Percentiles rank a stretch among this genome's conserved stretches.
phyloP scores from a whole-genome alignment of 2,113 vertebrate species.

The Chaetops frenatus region DNA sequence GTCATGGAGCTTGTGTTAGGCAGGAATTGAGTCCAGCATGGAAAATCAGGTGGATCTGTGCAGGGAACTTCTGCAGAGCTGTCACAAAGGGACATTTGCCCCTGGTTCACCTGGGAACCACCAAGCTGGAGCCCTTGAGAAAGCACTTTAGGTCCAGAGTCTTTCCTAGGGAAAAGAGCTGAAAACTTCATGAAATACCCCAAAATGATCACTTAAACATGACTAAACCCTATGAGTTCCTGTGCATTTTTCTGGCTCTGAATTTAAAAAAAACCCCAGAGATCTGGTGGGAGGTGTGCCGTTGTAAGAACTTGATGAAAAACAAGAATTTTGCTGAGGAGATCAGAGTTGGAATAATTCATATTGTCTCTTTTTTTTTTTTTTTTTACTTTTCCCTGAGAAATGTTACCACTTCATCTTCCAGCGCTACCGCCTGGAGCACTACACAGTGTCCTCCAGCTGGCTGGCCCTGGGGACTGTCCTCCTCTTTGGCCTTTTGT shows the following conservation, averaged over 20 bases:
- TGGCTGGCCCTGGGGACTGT: slow-evolving; percentile 89
- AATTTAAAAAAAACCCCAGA: not conserved
- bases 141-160: not conserved
- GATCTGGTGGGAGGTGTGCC: not conserved
- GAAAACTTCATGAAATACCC: not conserved
- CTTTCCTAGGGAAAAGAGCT: not conserved
- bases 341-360: not conserved
- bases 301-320: not conserved
- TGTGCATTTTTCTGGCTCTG: not conserved
- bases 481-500: slow-evolving; percentile 83
- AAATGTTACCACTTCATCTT: slow-evolving; percentile 99
- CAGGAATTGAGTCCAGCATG: not conserved
- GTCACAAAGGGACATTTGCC: not conserved
- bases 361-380: not conserved
- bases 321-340: not conserved
- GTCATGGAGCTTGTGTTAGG: not conserved
- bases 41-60: not conserved
- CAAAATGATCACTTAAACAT: not conserved
- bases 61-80: not conserved
- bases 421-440: slow-evolving; percentile 92
- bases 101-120: not conserved
- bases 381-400: slow-evolving; percentile 63
- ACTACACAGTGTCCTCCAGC: slow-evolving; percentile 94
- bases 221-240: fast-evolving
- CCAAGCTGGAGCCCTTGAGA: not conserved